Evolutionary conservation across 1,140 invertebrate species (phyloP).

Genomic region (Trachymyrmex cornetzi): DNA sequence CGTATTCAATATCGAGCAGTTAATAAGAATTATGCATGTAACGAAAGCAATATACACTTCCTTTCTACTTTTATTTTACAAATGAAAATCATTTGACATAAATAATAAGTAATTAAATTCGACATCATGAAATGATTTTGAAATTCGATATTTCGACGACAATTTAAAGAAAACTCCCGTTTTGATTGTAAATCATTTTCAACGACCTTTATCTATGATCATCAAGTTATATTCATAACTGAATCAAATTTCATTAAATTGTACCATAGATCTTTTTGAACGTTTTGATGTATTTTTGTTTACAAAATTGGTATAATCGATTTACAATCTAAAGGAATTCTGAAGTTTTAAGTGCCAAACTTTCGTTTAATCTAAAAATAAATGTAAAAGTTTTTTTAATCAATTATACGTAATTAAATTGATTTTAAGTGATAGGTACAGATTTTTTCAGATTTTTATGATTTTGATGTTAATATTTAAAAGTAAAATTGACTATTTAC

Average conservation of each 20-base stretch:
- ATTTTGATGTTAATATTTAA: background rate
- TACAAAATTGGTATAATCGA: background rate
- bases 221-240: background rate
- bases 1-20: background rate
- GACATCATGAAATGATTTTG: background rate
- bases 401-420: background rate
- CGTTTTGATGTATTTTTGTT: background rate
- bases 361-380: background rate
- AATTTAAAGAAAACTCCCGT: background rate
- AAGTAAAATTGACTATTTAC: constrained; percentile 60
- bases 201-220: background rate
- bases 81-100: background rate
- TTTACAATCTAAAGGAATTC: background rate
- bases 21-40: background rate
- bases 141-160: background rate
- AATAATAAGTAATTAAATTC: constrained; percentile 23
- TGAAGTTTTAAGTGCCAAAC: background rate
- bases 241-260: background rate
- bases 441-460: background rate
- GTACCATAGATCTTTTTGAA: background rate
- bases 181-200: background rate
- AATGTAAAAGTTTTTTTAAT: background rate
- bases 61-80: background rate
- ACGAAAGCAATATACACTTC: background rate
- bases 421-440: background rate